phyloP scores from a whole-genome alignment of 23 tunicate species.

The Halocynthia roretzi region DNA sequence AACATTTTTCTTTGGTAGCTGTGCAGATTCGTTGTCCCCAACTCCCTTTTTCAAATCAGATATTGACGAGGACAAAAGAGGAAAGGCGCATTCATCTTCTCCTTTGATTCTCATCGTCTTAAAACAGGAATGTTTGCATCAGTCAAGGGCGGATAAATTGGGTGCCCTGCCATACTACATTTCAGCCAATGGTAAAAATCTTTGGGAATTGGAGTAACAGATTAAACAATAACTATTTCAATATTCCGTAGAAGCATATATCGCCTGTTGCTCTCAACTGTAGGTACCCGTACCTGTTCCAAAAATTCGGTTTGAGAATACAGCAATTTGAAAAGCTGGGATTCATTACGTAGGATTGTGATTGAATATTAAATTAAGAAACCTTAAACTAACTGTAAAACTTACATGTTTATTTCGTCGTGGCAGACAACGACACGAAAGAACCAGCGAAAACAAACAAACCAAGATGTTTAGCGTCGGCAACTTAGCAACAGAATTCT shows the following conservation, averaged over 20 bases:
- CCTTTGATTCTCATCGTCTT: not conserved
- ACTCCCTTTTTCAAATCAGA: not conserved
- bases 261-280: no score
- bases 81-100: not conserved
- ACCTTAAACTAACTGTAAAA: no score
- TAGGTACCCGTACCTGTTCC: no score
- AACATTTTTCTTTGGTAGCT: not conserved
- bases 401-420: no score
- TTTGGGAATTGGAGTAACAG: not conserved
- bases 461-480: no score
- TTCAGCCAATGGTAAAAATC: not conserved
- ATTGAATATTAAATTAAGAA: no score
- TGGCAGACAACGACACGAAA: no score
- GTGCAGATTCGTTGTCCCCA: not conserved
- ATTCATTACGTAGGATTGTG: no score
- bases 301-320: no score
- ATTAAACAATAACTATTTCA: not conserved
- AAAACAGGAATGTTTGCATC: constrained; percentile 12
- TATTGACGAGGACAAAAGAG: constrained; percentile 3
- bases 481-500: no score
- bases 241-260: not conserved
- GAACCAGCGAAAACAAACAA: no score
- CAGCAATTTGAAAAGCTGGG: no score
- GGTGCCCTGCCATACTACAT: not conserved
- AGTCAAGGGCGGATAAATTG: constrained; percentile 5